Evolutionary conservation across 2,113 vertebrate genomes (phyloP).

Genomic region (Axis porcinus): DNA sequence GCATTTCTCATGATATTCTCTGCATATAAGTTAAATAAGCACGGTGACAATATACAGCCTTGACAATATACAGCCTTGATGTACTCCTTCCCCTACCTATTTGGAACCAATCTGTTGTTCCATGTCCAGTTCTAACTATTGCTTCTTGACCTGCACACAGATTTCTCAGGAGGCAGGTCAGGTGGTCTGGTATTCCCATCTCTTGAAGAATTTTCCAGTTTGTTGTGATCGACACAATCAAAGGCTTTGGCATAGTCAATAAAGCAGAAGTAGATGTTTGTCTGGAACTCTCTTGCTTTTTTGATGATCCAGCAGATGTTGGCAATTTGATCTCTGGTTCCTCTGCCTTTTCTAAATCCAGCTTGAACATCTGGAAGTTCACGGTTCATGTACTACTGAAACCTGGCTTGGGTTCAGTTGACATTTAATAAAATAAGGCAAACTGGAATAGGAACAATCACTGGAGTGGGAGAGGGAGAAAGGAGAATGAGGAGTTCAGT

Average conservation of each 20-base stretch:
- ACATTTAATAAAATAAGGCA: not conserved
- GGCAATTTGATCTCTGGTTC: not conserved
- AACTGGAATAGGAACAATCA: not conserved
- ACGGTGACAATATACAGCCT: not conserved
- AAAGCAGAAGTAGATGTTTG: not conserved
- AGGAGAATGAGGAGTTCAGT: not conserved
- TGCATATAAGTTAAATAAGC: not conserved
- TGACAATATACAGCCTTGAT: not conserved
- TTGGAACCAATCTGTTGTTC: not conserved
- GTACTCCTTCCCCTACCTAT: not conserved
- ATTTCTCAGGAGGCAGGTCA: not conserved
- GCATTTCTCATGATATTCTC: not conserved
- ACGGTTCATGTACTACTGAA: not conserved
- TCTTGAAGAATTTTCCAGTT: not conserved
- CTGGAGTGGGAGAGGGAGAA: fast-evolving
- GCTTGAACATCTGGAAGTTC: not conserved
- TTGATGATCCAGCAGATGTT: not conserved
- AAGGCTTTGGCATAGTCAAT: not conserved
- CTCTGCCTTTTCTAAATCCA: not conserved
- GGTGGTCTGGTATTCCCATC: not conserved
- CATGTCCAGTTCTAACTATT: not conserved
- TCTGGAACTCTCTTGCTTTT: not conserved
- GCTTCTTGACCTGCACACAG: not conserved
- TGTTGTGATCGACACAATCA: not conserved
- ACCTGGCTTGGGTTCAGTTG: not conserved